Conservation (phyloP, 2,888 invertebrate genomes). For the Camponotus fellah region DNA sequence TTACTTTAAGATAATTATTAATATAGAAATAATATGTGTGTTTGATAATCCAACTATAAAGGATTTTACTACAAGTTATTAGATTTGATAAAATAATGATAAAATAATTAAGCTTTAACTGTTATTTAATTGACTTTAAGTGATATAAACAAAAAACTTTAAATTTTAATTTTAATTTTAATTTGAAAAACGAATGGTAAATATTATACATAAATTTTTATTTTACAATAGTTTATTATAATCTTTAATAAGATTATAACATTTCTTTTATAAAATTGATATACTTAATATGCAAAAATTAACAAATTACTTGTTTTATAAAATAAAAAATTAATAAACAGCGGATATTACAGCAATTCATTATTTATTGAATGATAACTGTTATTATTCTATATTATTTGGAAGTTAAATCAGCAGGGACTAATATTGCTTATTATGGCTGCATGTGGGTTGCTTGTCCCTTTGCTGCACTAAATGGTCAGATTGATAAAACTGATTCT, state of each 20-base stretch:
- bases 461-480: slow-evolving; percentile 57
- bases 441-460: slow-evolving; percentile 57
- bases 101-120: background rate
- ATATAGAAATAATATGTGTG: background rate
- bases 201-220: background rate
- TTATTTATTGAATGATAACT: slow-evolving; percentile 53
- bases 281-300: background rate
- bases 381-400: slow-evolving; percentile 50
- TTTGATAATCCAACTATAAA: background rate
- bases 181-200: background rate
- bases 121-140: background rate
- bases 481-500: slow-evolving; percentile 62
- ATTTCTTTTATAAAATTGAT: background rate
- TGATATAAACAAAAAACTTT: background rate
- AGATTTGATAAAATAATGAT: background rate
- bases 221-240: background rate
- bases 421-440: slow-evolving; percentile 45
- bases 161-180: background rate
- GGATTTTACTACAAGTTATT: background rate
- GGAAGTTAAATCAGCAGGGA: slow-evolving; percentile 37
- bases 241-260: background rate
- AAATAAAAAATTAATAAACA: slow-evolving; percentile 17
- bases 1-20: background rate
- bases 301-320: background rate
- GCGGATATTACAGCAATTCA: slow-evolving; percentile 26